These are phyloP conservation scores for Ramphastos sulfuratus DNA, from an alignment of 2,113 vertebrate species.

Conservation along the genomic window DNA sequence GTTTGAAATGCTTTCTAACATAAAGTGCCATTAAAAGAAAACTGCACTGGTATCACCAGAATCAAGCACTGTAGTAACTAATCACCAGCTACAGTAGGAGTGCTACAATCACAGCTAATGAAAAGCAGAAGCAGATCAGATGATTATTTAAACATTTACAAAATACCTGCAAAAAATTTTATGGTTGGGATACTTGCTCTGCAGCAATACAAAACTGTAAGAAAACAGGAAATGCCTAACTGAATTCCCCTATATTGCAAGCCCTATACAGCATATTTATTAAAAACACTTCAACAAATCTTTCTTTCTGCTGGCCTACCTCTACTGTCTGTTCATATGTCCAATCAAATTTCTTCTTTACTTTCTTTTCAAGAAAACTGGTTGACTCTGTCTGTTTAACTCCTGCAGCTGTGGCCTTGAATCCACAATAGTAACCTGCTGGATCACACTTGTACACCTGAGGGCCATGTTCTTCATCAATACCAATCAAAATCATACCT, in stretches of 20 bases:
- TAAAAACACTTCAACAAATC: not conserved
- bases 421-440: slow-evolving; percentile 97
- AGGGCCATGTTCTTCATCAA: slow-evolving; percentile 92
- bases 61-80: not conserved
- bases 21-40: not conserved
- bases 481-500: slow-evolving; percentile 98
- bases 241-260: not conserved
- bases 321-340: slow-evolving; percentile 95
- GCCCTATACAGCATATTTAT: not conserved
- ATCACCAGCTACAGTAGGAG: not conserved
- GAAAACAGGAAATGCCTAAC: not conserved
- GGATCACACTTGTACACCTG: slow-evolving; percentile 99
- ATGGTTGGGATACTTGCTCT: not conserved
- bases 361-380: slow-evolving; percentile 99
- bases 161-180: not conserved
- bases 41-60: not conserved
- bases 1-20: not conserved
- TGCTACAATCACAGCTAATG: not conserved
- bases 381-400: slow-evolving; percentile 98
- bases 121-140: not conserved
- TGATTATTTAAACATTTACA: not conserved
- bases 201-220: not conserved
- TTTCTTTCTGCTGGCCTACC: slow-evolving; percentile 72
- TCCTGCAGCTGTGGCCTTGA: slow-evolving; percentile 96
- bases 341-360: slow-evolving; percentile 99